These are phyloP conservation scores for Gymnoscopelus microlampas DNA, from an alignment of 2,797 vertebrate genomes.

Conservation along the genomic window DNA sequence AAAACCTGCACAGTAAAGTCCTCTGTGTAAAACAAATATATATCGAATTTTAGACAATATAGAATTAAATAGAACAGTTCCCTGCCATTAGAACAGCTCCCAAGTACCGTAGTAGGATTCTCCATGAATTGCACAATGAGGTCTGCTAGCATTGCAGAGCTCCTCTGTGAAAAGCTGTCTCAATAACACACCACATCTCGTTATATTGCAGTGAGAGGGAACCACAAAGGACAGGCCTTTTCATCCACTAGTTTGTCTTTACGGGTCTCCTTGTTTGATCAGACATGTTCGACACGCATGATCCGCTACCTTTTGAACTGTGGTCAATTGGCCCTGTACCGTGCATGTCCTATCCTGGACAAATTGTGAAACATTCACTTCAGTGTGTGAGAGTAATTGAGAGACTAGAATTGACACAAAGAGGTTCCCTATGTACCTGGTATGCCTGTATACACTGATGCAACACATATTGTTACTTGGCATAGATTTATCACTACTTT, in stretches of 20 bases:
- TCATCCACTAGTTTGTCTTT: conserved; percentile 49
- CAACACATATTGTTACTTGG: conserved; percentile 22
- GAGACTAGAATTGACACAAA: conserved; percentile 55
- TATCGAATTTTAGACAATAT: too few species aligned
- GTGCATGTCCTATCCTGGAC: conserved; percentile 50
- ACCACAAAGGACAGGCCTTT: conserved; percentile 46
- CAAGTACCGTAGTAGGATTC: conserved; percentile 41
- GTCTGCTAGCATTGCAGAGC: conserved; percentile 40
- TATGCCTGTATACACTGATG: background rate
- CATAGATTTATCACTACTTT: conserved; percentile 32
- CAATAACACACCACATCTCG: conserved; percentile 51
- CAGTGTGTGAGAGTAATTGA: conserved; percentile 43
- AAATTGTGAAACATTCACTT: conserved; percentile 60
- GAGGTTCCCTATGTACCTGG: conserved; percentile 28
- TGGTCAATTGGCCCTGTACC: conserved; percentile 65
- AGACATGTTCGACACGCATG: conserved; percentile 61
- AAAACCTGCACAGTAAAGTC: too few species aligned
- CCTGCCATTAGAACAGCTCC: conserved; percentile 42
- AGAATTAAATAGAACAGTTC: conserved; percentile 7
- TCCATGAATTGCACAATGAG: conserved; percentile 24
- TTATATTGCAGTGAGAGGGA: conserved; percentile 33
- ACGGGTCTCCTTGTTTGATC: conserved; percentile 67
- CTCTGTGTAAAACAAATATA: too few species aligned
- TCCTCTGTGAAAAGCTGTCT: conserved; percentile 69
- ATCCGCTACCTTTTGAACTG: conserved; percentile 66